Percentiles rank a stretch among this genome's conserved stretches.
These are phyloP conservation scores for Cyprinodon diabolis DNA, from an alignment of 2,797 vertebrate species.

Conservation along the genomic window DNA sequence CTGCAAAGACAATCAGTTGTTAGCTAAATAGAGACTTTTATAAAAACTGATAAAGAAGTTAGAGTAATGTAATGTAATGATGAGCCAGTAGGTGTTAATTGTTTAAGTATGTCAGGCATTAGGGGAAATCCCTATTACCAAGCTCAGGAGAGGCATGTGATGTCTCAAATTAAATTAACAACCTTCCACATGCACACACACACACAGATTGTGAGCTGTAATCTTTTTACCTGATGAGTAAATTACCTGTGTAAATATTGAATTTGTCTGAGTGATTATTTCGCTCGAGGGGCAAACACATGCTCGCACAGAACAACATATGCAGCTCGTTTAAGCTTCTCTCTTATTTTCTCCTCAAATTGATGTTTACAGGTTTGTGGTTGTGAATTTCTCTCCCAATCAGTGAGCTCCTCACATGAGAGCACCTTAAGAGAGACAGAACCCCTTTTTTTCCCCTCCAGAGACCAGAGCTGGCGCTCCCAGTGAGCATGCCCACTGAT, in stretches of 20 bases:
- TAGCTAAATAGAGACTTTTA: slow-evolving; percentile 33
- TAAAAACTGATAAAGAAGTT: slow-evolving; percentile 26
- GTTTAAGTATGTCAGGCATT: slow-evolving; percentile 32
- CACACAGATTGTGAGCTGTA: slow-evolving; percentile 23
- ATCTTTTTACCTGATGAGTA: slow-evolving; percentile 45
- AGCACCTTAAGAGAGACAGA: slow-evolving; percentile 54
- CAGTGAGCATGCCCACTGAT: slow-evolving; percentile 67
- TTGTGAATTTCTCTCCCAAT: slow-evolving; percentile 71
- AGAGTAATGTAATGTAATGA: slow-evolving; percentile 20
- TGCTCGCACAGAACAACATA: slow-evolving; percentile 21
- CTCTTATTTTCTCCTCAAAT: slow-evolving; percentile 43
- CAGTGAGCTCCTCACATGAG: slow-evolving; percentile 76
- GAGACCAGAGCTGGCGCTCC: slow-evolving; percentile 56
- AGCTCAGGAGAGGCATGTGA: slow-evolving; percentile 31
- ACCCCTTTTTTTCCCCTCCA: slow-evolving; percentile 16
- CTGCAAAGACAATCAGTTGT: slow-evolving; percentile 18
- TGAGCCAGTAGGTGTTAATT: slow-evolving; percentile 35
- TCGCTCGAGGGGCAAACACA: not conserved
- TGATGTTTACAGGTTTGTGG: slow-evolving; percentile 73
- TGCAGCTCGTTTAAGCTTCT: slow-evolving; percentile 24
- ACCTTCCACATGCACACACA: not conserved
- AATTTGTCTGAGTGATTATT: slow-evolving; percentile 51
- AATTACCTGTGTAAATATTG: slow-evolving; percentile 61
- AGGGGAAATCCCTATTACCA: slow-evolving; percentile 41
- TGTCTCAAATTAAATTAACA: slow-evolving; percentile 48